Evolutionary conservation across 2,113 vertebrate genomes (phyloP).

Genomic region (Rhinogobius similis): DNA sequence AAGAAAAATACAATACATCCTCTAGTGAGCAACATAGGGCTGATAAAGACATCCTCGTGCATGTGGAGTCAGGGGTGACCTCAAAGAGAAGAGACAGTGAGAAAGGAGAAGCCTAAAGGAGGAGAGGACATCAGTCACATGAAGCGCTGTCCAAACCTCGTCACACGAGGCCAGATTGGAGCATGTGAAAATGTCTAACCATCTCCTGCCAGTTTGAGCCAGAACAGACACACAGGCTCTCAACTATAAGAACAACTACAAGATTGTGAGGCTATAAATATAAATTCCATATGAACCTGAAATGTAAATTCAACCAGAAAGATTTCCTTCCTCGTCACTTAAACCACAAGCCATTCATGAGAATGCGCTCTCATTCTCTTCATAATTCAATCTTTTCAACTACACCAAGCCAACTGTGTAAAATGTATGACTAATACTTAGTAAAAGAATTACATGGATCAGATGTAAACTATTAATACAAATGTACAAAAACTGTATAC

Average conservation of each 20-base stretch:
- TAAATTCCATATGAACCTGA: not conserved
- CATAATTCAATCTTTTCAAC: not conserved
- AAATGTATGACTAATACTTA: not conserved
- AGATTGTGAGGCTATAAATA: not conserved
- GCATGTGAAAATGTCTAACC: not conserved
- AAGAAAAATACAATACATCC: slow-evolving; percentile 48
- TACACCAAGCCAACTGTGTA: not conserved
- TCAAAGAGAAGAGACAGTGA: slow-evolving; percentile 10
- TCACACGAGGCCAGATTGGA: slow-evolving; percentile 3
- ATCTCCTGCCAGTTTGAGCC: slow-evolving; percentile 2
- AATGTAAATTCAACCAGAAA: not conserved
- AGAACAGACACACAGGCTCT: not conserved
- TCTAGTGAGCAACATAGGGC: slow-evolving; percentile 42
- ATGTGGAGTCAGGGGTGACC: slow-evolving; percentile 31
- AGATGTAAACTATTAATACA: not conserved
- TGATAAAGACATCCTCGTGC: slow-evolving; percentile 16
- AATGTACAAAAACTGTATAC: not conserved
- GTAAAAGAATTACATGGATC: too few relatives aligned
- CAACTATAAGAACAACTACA: not conserved
- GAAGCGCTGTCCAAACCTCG: not conserved
- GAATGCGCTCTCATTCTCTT: not conserved
- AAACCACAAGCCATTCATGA: not conserved
- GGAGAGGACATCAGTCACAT: not conserved
- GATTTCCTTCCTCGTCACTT: not conserved
- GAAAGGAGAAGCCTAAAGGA: not conserved